Conservation (phyloP, 2,888 invertebrate species). For the Dryococelus australis region DNA sequence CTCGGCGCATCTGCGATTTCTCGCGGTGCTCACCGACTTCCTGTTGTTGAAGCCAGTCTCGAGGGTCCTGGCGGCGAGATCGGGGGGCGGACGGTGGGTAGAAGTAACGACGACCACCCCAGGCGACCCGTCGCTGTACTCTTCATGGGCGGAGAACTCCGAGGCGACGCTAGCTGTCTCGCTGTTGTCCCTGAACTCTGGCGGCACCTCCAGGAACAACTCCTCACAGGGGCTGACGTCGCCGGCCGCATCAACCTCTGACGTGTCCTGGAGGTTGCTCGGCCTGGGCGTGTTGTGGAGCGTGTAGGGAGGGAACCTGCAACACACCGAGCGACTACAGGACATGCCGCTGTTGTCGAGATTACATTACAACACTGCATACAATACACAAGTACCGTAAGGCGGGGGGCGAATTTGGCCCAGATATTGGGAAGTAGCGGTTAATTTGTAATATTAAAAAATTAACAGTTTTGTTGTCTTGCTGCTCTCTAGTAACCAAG, state of each 20-base stretch:
- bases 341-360: no score
- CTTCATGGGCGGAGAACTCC: not conserved
- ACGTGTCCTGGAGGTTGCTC: not conserved
- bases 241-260: not conserved
- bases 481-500: no score
- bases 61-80: no score
- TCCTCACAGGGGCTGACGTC: not conserved
- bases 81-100: no score
- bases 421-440: no score
- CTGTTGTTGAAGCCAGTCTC: no score
- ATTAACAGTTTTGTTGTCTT: no score
- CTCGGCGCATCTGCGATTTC: not conserved
- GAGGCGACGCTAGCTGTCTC: not conserved
- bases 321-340: not conserved
- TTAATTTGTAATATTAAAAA: no score
- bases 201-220: slow-evolving; percentile 12
- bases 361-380: no score
- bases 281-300: not conserved
- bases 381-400: no score
- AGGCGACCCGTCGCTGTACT: not conserved
- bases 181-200: slow-evolving; percentile 12
- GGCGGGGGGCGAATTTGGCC: no score
- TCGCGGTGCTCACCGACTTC: not conserved
- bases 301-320: not conserved
- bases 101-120: no score